These are phyloP conservation scores for Pangasius krempfi DNA, from an alignment of 2,797 vertebrate species.

Conservation along the genomic window DNA sequence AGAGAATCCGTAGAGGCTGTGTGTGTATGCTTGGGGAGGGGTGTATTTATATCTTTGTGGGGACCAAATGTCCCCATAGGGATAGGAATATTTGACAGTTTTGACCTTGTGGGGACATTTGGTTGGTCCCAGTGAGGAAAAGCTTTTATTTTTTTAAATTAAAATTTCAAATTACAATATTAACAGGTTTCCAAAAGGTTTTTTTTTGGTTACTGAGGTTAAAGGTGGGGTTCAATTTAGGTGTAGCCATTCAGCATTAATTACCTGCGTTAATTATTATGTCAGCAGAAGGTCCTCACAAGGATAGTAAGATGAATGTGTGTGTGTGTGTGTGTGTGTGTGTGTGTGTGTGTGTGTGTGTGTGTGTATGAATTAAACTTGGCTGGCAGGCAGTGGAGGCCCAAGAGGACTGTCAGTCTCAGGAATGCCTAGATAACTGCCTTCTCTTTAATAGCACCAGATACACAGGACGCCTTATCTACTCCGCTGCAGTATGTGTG, in stretches of 20 bases:
- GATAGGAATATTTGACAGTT: not conserved
- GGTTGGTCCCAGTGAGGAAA: not conserved
- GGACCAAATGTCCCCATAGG: not conserved
- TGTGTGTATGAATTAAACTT: conserved; percentile 18
- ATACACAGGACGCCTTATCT: conserved; percentile 74
- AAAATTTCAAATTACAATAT: not conserved
- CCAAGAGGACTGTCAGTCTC: conserved; percentile 72
- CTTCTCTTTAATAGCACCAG: conserved; percentile 76
- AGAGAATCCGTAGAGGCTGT: not conserved
- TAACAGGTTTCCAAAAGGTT: not conserved
- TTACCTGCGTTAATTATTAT: not conserved
- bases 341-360: conserved; percentile 19
- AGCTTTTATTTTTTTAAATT: not conserved
- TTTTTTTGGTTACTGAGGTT: not conserved
- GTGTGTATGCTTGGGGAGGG: not conserved
- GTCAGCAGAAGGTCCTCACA: not conserved
- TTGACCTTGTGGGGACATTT: not conserved
- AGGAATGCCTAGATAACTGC: conserved; percentile 67
- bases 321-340: conserved; percentile 10
- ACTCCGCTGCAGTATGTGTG: conserved; percentile 67
- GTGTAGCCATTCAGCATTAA: not conserved
- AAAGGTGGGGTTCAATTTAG: not conserved
- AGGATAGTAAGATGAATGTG: not conserved
- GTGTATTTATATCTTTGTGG: not conserved
- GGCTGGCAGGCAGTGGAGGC: conserved; percentile 61